Evolutionary conservation across 1,140 invertebrate species (phyloP).

Genomic region (Neotoxoptera formosana): DNA sequence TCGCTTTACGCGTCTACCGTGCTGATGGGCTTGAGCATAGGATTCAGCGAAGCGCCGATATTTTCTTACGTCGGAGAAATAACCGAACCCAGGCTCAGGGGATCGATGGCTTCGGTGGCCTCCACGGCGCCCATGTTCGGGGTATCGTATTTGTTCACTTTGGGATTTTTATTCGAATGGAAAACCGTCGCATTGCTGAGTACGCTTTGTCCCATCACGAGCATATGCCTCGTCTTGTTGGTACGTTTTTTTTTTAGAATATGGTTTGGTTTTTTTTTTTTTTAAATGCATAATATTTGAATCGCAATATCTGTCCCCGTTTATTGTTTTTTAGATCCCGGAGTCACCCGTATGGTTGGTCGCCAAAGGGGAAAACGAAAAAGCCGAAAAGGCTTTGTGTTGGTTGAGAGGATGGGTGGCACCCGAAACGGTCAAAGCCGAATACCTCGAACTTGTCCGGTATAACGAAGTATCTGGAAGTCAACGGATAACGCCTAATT

Average conservation of each 20-base stretch:
- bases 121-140: background rate
- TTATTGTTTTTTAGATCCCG: constrained; percentile 66
- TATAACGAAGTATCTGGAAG: constrained; percentile 60
- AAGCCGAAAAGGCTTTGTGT: constrained; percentile 66
- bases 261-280: no score
- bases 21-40: constrained; percentile 63
- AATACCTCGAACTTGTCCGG: constrained; percentile 64
- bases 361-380: constrained; percentile 65
- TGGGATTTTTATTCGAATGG: constrained; percentile 52
- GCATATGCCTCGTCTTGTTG: constrained; percentile 52
- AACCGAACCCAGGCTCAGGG: constrained; percentile 60
- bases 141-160: background rate
- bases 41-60: constrained; percentile 66
- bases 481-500: background rate
- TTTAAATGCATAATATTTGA: no score
- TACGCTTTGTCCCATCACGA: constrained; percentile 43
- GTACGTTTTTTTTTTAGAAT: constrained; percentile 31
- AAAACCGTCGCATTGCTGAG: constrained; percentile 55
- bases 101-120: constrained; percentile 32
- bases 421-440: constrained; percentile 64
- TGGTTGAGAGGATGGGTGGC: constrained; percentile 64
- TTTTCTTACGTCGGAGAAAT: constrained; percentile 67
- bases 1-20: constrained; percentile 57
- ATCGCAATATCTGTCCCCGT: background rate
- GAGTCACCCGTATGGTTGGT: constrained; percentile 74